These are phyloP conservation scores for Zaprionus bogoriensis DNA, from an alignment of 2,888 invertebrate species.

Conservation along the genomic window DNA sequence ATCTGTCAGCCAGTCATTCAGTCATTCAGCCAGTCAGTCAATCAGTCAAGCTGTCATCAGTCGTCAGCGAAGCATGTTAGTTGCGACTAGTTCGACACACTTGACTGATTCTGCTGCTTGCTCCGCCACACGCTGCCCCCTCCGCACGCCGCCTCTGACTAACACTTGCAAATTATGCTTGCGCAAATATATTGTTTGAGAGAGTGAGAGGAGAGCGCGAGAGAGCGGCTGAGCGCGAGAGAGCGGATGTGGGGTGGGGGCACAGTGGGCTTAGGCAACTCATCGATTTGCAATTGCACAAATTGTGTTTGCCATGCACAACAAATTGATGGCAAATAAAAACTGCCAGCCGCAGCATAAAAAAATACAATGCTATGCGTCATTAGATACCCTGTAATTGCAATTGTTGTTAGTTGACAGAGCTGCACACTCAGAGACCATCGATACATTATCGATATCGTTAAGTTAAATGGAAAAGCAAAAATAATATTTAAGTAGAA, in stretches of 20 bases:
- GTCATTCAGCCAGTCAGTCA: conserved; percentile 5
- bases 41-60: conserved; percentile 11
- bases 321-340: conserved; percentile 8
- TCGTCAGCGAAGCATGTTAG: conserved; percentile 9
- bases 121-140: background rate
- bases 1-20: conserved; percentile 18
- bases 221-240: too few relatives aligned
- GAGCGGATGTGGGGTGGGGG: too few relatives aligned
- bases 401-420: too few relatives aligned
- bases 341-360: background rate
- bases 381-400: too few relatives aligned
- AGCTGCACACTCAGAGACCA: too few relatives aligned
- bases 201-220: conserved; percentile 1
- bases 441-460: too few relatives aligned
- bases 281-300: conserved; percentile 17
- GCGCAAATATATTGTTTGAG: conserved; percentile 25
- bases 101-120: conserved; percentile 22
- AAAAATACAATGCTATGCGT: too few relatives aligned
- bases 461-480: background rate
- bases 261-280: too few relatives aligned
- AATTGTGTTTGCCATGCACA: conserved; percentile 34
- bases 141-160: background rate
- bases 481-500: background rate
- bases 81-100: conserved; percentile 20
- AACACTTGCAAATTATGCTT: conserved; percentile 34